phyloP scores from a whole-genome alignment of 2,888 invertebrate species.

The Tolmerus cingulatus region DNA sequence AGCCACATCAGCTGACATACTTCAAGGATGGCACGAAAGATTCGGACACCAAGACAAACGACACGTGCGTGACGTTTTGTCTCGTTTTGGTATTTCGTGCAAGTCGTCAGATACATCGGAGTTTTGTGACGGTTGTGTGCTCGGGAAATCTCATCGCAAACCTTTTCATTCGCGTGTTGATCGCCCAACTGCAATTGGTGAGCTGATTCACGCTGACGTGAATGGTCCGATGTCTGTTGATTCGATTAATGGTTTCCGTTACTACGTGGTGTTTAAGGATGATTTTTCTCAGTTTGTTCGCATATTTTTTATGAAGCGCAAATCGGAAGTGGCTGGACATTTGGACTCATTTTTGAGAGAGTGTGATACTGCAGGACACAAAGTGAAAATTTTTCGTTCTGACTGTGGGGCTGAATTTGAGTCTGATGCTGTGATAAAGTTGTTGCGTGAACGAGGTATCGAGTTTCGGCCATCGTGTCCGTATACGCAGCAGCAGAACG shows the following conservation, averaged over 20 bases:
- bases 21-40: background rate
- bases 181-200: background rate
- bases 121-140: conserved; percentile 1
- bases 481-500: background rate
- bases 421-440: background rate
- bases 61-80: no score
- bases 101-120: background rate
- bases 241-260: background rate
- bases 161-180: background rate
- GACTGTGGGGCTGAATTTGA: conserved; percentile 1
- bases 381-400: background rate
- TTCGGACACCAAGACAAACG: no score
- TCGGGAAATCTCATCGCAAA: background rate
- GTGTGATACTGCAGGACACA: background rate
- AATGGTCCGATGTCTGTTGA: background rate
- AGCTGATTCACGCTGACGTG: background rate
- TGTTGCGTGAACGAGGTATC: background rate
- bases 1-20: background rate
- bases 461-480: background rate
- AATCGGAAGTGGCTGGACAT: background rate
- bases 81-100: background rate
- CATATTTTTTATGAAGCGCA: background rate
- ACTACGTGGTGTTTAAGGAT: background rate
- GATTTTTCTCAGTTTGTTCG: background rate
- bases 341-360: background rate